Evolutionary conservation across 1,140 invertebrate genomes (phyloP).

Genomic region (Scaptomyza hsui): DNA sequence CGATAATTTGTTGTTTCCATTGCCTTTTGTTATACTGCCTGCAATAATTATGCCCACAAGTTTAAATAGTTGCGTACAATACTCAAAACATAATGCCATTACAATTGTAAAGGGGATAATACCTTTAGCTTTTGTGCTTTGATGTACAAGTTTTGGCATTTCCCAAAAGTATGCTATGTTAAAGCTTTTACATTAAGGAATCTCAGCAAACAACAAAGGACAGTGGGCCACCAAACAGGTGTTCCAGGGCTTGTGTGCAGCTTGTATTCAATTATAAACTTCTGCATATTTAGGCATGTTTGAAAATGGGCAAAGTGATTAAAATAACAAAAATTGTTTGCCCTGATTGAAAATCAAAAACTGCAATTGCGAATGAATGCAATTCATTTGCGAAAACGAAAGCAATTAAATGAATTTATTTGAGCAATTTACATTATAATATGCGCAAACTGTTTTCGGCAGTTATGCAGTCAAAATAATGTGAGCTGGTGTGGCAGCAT

Average conservation of each 20-base stretch:
- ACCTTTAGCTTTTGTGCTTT: too few relatives aligned
- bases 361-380: too few relatives aligned
- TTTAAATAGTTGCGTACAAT: too few relatives aligned
- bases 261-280: background rate
- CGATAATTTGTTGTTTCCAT: too few relatives aligned
- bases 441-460: background rate
- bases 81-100: too few relatives aligned
- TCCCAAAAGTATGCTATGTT: too few relatives aligned
- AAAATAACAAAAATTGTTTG: background rate
- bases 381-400: background rate
- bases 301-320: slow-evolving; percentile 2
- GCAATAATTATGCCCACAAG: too few relatives aligned
- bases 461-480: background rate
- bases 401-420: slow-evolving; percentile 6
- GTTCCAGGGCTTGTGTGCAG: background rate
- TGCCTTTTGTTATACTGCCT: too few relatives aligned
- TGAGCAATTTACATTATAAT: background rate
- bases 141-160: too few relatives aligned
- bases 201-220: too few relatives aligned
- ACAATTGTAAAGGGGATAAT: too few relatives aligned
- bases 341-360: background rate
- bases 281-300: background rate
- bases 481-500: background rate
- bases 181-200: too few relatives aligned
- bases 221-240: background rate